These are phyloP conservation scores for Fratercula arctica DNA, from an alignment of 2,797 vertebrate species.

Conservation along the genomic window DNA sequence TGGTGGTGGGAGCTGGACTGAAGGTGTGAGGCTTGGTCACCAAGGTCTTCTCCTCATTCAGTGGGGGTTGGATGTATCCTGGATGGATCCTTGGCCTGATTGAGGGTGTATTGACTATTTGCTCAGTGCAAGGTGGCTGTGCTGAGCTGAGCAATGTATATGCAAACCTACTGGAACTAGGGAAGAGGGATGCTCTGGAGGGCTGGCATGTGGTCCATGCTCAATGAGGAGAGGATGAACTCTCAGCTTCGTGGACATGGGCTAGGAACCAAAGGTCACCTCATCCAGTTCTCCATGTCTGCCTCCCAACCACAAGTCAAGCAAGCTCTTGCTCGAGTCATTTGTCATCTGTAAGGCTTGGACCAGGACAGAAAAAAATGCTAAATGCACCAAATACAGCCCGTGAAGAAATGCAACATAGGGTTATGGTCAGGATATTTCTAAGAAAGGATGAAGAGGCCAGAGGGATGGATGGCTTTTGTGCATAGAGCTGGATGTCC, in stretches of 20 bases:
- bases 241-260: not conserved
- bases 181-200: not conserved
- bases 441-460: not conserved
- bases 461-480: not conserved
- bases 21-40: not conserved
- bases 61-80: fast-evolving
- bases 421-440: not conserved
- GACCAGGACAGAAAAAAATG: not conserved
- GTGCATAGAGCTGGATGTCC: not conserved
- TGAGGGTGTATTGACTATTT: not conserved
- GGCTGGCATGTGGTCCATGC: not conserved
- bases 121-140: not conserved
- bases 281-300: not conserved
- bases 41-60: not conserved
- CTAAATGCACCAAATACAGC: not conserved
- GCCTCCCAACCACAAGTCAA: not conserved
- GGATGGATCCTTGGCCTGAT: not conserved
- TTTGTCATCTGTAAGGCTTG: not conserved
- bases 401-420: fast-evolving
- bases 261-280: not conserved
- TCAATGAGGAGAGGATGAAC: not conserved
- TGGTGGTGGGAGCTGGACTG: not conserved
- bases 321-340: not conserved
- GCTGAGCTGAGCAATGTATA: not conserved
- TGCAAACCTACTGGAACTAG: not conserved